Evolutionary conservation across 2,888 invertebrate genomes (phyloP), one percentile per base, ranked within the genome.

Genomic region (Scaeva pyrastri): DNA sequence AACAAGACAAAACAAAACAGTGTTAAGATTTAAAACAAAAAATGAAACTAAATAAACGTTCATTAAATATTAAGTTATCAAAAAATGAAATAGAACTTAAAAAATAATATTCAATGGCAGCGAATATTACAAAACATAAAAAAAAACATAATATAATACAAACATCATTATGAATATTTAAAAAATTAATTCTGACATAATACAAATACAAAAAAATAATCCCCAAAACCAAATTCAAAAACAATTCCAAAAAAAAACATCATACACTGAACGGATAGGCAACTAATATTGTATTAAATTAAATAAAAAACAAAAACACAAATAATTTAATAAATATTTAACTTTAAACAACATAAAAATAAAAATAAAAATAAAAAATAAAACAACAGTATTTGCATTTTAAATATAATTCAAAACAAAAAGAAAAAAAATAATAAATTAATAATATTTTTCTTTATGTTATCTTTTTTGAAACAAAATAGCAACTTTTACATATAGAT

Each of bases 271-370:
- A 80, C 76, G 76, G 84, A 71, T 64, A 75, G 75, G 81, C 78
- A 79, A 80, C 81, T 76, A 86, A 83, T 52, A 74, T 84, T 55
- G 88, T 73, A 88, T 64, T 83, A 83, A 60, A 87, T 75, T 87
- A 78, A 75, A 71, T 82, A 73, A 88, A 52, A 75, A 88, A 88
- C 60, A 64, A 84, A 89, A 88, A 88, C 87, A 48, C 62, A 43
- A 41, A 62, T 88, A 88, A 43, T 90, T 88, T 87, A 90, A 75
- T 88, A 81, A 88, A 71, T 81, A 88, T 88, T 82, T 84, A 84
- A 88, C 75, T 82, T 75, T 85, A 87, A 82, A 71, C n/a, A 66
- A 60, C n/a, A n/a, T n/a, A n/a, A n/a, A n/a, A n/a, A n/a, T n/a
- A 74, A 43, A 72, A 68, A 73, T 43, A 71, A 88, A 62, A 87